phyloP scores from a whole-genome alignment of 2,797 vertebrate species.

The Garrulus glandarius region DNA sequence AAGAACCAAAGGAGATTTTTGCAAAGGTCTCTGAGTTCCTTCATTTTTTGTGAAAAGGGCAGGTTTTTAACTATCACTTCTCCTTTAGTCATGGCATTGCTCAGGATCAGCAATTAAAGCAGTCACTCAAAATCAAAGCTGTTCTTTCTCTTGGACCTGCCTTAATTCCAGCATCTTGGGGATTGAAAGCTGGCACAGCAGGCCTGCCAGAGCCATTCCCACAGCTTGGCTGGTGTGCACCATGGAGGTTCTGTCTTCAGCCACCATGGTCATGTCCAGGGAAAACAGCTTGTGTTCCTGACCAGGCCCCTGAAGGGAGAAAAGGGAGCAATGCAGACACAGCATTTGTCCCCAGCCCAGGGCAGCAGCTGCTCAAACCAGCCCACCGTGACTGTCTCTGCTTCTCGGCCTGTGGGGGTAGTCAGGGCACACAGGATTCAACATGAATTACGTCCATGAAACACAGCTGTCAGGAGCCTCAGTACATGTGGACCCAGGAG shows the following conservation, averaged over 20 bases:
- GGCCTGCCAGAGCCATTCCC: neutral
- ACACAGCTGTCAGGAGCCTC: neutral
- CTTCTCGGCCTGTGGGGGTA: neutral
- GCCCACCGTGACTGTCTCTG: accelerated
- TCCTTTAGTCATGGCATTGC: neutral
- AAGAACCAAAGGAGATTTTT: neutral
- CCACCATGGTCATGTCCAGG: neutral
- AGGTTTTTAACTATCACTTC: neutral
- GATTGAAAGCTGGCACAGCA: neutral
- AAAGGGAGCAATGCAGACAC: neutral
- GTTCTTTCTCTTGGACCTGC: neutral
- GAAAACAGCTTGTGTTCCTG: neutral
- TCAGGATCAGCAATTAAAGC: neutral
- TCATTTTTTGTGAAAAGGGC: neutral
- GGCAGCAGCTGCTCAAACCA: neutral
- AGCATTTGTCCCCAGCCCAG: neutral
- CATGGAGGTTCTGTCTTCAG: neutral
- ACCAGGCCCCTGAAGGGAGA: neutral
- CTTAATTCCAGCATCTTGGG: neutral
- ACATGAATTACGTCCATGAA: neutral
- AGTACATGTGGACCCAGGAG: neutral
- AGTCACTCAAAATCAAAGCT: neutral
- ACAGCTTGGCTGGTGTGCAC: neutral
- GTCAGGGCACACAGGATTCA: neutral
- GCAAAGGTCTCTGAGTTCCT: neutral